A percentile compares a stretch with the other conserved stretches of the same genome.
These are phyloP conservation scores for Drosophila miranda DNA, from an alignment of 1,140 invertebrate genomes.

Conservation along the genomic window DNA sequence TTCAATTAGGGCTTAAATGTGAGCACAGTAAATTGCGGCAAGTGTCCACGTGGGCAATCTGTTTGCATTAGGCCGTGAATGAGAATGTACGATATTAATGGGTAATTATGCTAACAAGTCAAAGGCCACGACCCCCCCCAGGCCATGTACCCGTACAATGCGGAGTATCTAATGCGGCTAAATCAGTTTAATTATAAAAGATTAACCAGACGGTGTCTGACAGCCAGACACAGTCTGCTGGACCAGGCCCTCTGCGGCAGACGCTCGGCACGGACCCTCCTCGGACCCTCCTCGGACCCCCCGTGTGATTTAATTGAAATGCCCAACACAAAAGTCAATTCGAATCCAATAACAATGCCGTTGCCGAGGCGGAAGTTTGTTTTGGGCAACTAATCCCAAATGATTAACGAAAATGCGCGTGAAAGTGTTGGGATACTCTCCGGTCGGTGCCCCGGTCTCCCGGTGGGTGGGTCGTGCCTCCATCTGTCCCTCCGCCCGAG, in stretches of 20 bases:
- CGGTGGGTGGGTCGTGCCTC: constrained; percentile 13
- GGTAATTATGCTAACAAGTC: constrained; percentile 78
- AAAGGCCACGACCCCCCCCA: constrained; percentile 37
- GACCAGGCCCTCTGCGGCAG: too few species aligned
- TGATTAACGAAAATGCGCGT: constrained; percentile 79
- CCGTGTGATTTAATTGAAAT: constrained; percentile 68
- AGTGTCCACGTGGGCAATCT: constrained; percentile 52
- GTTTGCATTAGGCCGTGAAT: constrained; percentile 69
- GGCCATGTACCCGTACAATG: constrained; percentile 1
- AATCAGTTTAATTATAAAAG: constrained; percentile 80
- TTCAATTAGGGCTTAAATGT: constrained; percentile 72
- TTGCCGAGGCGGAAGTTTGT: constrained; percentile 61
- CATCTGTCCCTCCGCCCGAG: constrained; percentile 29
- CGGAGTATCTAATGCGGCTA: constrained; percentile 32
- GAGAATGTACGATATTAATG: constrained; percentile 77
- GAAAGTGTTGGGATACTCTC: constrained; percentile 63
- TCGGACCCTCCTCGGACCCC: background rate
- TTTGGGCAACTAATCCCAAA: constrained; percentile 70
- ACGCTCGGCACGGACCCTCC: too few species aligned
- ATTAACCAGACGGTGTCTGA: constrained; percentile 56
- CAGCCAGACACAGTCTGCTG: constrained; percentile 9
- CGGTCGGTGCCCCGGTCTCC: too few species aligned
- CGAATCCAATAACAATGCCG: constrained; percentile 73
- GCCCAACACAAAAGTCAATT: constrained; percentile 65
- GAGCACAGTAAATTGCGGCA: constrained; percentile 54